A percentile compares a stretch with the other conserved stretches of the same genome.
Conservation (phyloP, 2,888 invertebrate species). For the Stenolophus ochropezus region DNA sequence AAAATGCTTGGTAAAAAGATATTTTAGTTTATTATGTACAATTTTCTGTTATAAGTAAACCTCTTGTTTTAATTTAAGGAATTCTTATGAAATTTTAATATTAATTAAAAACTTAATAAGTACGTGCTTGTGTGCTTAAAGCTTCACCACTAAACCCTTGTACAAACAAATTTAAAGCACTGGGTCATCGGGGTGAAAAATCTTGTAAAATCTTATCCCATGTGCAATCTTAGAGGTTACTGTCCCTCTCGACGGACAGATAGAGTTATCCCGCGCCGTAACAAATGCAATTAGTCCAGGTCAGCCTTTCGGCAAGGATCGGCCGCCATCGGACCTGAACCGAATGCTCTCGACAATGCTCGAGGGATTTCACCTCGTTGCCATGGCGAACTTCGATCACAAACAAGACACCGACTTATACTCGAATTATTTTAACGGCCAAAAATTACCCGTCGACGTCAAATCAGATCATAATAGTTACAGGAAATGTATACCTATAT, state of each 20-base stretch:
- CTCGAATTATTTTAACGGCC: neutral
- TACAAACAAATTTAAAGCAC: neutral
- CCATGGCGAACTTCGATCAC: slow-evolving; percentile 10
- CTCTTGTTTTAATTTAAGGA: too few species aligned
- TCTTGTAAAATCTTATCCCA: neutral
- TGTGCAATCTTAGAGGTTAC: neutral
- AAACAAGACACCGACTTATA: neutral
- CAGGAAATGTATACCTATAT: too few species aligned
- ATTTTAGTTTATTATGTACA: too few species aligned
- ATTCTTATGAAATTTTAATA: too few species aligned
- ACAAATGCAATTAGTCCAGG: slow-evolving; percentile 34
- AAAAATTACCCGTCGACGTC: neutral
- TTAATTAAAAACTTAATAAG: too few species aligned
- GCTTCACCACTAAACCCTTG: neutral
- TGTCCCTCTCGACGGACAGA: neutral
- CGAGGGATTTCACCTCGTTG: slow-evolving; percentile 24
- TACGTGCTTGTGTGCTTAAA: neutral
- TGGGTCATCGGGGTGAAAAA: neutral
- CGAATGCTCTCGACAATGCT: slow-evolving; percentile 9
- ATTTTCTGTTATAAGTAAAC: too few species aligned
- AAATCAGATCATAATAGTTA: neutral
- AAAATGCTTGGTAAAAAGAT: too few species aligned
- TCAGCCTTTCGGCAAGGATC: slow-evolving; percentile 39
- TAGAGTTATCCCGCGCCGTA: slow-evolving; percentile 19
- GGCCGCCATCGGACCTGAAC: slow-evolving; percentile 1